A percentile compares a stretch with the other conserved stretches of the same genome.
phyloP scores from a whole-genome alignment of 2,113 vertebrate genomes.

The Upupa epops region DNA sequence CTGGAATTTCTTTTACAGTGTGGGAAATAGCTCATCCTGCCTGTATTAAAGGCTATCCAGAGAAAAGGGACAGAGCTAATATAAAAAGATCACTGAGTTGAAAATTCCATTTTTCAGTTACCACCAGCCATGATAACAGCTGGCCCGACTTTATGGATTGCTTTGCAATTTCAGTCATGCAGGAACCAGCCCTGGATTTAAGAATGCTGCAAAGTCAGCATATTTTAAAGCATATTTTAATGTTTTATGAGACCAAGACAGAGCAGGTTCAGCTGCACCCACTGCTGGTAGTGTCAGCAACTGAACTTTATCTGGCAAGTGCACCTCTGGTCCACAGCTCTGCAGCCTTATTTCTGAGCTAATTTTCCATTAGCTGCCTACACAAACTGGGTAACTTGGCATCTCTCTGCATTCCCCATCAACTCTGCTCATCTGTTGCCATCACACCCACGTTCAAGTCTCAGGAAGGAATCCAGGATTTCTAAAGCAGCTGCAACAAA shows the following conservation, averaged over 20 bases:
- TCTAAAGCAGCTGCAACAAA: conserved; percentile 63
- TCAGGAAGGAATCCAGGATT: conserved; percentile 45
- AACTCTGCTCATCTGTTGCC: conserved; percentile 63
- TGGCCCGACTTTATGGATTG: neutral
- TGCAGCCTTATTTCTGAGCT: conserved; percentile 37
- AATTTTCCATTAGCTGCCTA: conserved; percentile 57
- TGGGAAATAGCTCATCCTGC: neutral
- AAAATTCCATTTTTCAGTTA: neutral
- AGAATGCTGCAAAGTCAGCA: neutral
- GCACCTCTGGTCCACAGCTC: neutral
- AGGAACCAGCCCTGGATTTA: neutral
- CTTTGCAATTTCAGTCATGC: neutral
- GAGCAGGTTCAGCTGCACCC: conserved; percentile 51
- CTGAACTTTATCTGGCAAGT: conserved; percentile 2
- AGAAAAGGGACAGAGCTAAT: neutral
- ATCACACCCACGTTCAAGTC: conserved; percentile 43
- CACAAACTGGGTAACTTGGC: conserved; percentile 55
- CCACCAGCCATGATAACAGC: neutral
- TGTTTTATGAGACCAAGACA: neutral
- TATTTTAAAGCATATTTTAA: neutral
- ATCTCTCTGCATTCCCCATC: conserved; percentile 49
- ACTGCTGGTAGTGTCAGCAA: conserved; percentile 30
- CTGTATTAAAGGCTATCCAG: neutral
- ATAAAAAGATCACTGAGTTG: neutral
- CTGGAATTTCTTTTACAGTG: neutral